These are phyloP conservation scores for Lymantria dispar DNA, from an alignment of 2,888 invertebrate genomes.

Conservation along the genomic window DNA sequence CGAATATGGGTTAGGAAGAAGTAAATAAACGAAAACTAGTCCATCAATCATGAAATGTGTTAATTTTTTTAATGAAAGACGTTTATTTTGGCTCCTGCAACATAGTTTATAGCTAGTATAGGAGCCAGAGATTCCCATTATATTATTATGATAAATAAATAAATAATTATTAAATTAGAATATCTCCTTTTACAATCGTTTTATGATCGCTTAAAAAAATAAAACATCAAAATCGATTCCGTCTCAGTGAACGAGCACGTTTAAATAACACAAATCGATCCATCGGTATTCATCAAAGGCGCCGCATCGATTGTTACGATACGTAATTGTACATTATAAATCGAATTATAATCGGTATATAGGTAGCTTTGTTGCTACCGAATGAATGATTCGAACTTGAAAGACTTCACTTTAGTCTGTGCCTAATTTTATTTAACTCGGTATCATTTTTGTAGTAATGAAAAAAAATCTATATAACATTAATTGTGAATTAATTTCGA, in stretches of 20 bases:
- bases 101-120: no score
- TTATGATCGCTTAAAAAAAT: background rate
- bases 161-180: background rate
- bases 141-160: background rate
- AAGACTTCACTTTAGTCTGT: no score
- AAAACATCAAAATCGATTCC: slow-evolving; percentile 9
- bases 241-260: slow-evolving; percentile 12
- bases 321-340: slow-evolving; percentile 51
- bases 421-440: no score
- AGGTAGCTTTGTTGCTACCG: slow-evolving; percentile 26
- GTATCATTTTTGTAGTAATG: no score
- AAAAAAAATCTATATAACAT: no score
- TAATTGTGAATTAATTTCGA: no score
- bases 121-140: no score
- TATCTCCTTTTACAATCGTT: background rate
- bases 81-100: no score
- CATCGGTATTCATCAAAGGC: slow-evolving; percentile 55
- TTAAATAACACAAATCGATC: slow-evolving; percentile 33
- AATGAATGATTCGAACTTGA: slow-evolving; percentile 4
- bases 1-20: no score
- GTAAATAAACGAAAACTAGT: no score
- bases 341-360: slow-evolving; percentile 45
- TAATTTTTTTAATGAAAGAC: no score
- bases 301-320: slow-evolving; percentile 46
- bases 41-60: no score